phyloP scores from a whole-genome alignment of 2,888 invertebrate species.

The Panopea generosa region DNA sequence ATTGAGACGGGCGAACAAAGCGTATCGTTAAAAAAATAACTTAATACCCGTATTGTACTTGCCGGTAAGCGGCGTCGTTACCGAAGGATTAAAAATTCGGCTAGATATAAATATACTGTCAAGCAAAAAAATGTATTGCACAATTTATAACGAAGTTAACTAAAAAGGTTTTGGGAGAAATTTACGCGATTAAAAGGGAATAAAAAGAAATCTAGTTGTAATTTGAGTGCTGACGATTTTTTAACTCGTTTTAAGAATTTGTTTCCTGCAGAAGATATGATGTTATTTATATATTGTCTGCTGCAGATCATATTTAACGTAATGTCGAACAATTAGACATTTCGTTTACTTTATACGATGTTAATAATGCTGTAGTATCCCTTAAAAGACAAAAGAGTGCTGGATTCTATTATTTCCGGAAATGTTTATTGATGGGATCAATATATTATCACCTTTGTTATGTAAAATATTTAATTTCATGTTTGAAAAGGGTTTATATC shows the following conservation, averaged over 20 bases:
- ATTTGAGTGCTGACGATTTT: background rate
- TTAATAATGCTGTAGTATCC: background rate
- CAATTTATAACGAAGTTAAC: slow-evolving; percentile 1
- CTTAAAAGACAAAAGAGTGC: slow-evolving; percentile 1
- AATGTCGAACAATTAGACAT: background rate
- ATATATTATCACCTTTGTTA: slow-evolving; percentile 1
- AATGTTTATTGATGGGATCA: slow-evolving; percentile 5
- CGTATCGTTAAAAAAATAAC: background rate
- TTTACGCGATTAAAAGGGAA: slow-evolving; percentile 11
- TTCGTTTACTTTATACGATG: background rate
- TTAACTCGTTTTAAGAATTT: slow-evolving; percentile 18
- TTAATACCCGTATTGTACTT: background rate
- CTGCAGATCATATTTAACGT: background rate
- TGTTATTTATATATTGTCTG: slow-evolving; percentile 1
- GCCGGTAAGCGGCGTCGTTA: slow-evolving; percentile 9
- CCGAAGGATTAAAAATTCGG: slow-evolving; percentile 8
- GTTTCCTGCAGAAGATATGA: background rate
- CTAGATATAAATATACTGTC: background rate
- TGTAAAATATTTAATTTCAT: slow-evolving; percentile 28
- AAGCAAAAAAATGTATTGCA: slow-evolving; percentile 2
- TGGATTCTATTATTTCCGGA: slow-evolving; percentile 2
- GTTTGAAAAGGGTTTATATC: slow-evolving; percentile 17
- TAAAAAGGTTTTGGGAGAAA: slow-evolving; percentile 16
- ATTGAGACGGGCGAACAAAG: slow-evolving; percentile 2
- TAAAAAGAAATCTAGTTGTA: background rate